These are phyloP conservation scores for Glareola pratincola DNA, from an alignment of 2,113 vertebrate species.

Conservation along the genomic window DNA sequence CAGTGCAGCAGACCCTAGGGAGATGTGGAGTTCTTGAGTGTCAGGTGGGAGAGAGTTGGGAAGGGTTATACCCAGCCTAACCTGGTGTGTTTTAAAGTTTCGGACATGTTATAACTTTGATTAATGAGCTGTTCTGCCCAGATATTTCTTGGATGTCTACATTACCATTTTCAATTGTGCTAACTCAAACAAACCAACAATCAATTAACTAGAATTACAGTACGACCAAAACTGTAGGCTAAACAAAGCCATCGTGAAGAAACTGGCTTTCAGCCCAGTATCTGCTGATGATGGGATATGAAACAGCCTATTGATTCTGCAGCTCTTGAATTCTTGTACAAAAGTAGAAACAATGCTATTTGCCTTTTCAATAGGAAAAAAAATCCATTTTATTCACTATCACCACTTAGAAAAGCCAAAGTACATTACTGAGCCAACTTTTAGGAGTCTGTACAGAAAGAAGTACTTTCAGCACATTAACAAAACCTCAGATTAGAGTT, in stretches of 20 bases:
- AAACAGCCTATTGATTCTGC: constrained; percentile 55
- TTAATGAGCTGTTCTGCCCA: constrained; percentile 18
- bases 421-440: neutral
- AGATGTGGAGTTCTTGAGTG: neutral
- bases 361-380: neutral
- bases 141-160: constrained; percentile 46
- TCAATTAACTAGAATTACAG: constrained; percentile 54
- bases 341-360: constrained; percentile 38
- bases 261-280: constrained; percentile 63
- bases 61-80: neutral
- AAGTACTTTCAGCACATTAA: neutral
- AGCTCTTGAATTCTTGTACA: neutral
- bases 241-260: constrained; percentile 31
- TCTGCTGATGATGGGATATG: constrained; percentile 31
- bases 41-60: neutral
- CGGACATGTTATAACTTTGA: neutral
- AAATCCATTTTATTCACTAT: neutral
- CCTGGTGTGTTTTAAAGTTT: neutral
- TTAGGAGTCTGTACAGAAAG: neutral
- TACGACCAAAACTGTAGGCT: constrained; percentile 12
- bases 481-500: neutral
- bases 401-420: neutral
- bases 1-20: neutral
- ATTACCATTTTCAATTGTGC: constrained; percentile 55
- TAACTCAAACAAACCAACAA: constrained; percentile 55